phyloP scores from a whole-genome alignment of 2,797 vertebrate genomes.

The Sebastolobus altivelis region DNA sequence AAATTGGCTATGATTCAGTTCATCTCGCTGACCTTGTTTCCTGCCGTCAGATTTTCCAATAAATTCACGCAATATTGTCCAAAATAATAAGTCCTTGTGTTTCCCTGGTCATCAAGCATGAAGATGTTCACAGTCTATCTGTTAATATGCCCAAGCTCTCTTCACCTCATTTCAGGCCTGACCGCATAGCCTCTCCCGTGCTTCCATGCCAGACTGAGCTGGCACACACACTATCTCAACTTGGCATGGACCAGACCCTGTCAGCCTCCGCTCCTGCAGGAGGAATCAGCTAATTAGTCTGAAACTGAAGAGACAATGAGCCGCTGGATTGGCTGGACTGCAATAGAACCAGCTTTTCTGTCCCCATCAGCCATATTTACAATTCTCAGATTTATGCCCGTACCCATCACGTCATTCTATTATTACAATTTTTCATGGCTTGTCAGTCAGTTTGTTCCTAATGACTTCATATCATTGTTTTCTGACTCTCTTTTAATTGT shows the following conservation, averaged over 20 bases:
- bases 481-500: neutral
- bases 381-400: neutral
- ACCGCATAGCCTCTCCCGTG: constrained; percentile 33
- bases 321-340: constrained; percentile 24
- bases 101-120: constrained; percentile 18
- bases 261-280: constrained; percentile 56
- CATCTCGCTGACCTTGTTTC: constrained; percentile 22
- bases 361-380: constrained; percentile 1
- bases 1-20: constrained; percentile 26
- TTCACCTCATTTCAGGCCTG: constrained; percentile 47
- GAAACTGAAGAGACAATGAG: constrained; percentile 51
- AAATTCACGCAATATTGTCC: constrained; percentile 5
- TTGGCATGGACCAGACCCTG: constrained; percentile 56
- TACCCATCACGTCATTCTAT: neutral
- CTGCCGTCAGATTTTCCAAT: constrained; percentile 8
- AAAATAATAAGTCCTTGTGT: constrained; percentile 23
- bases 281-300: constrained; percentile 67
- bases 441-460: neutral
- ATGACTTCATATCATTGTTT: neutral
- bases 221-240: constrained; percentile 48
- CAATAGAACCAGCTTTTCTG: constrained; percentile 6
- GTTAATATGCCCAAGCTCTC: constrained; percentile 32
- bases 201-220: constrained; percentile 56
- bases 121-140: constrained; percentile 35
- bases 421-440: neutral